Conservation (phyloP, 2,797 vertebrate genomes). For the Diceros bicornis region DNA sequence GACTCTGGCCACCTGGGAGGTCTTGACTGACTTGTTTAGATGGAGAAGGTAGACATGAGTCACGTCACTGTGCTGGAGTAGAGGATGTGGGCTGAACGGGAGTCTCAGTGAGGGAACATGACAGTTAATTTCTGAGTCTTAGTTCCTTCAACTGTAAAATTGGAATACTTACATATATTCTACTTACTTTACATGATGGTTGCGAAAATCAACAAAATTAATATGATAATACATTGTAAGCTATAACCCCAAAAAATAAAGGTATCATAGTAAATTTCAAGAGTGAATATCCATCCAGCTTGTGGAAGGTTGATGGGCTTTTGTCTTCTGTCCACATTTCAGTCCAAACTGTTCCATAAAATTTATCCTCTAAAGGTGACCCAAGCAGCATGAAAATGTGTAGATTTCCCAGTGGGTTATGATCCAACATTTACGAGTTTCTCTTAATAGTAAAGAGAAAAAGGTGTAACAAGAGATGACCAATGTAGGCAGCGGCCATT, state of each 20-base stretch:
- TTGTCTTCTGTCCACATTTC: not conserved
- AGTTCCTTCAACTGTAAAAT: not conserved
- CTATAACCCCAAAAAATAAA: not conserved
- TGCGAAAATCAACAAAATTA: not conserved
- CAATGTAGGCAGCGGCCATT: too few species aligned
- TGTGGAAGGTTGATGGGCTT: not conserved
- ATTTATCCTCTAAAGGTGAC: not conserved
- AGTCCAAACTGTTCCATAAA: not conserved
- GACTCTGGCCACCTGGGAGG: not conserved
- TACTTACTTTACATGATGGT: not conserved
- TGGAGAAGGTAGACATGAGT: not conserved
- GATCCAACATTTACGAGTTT: not conserved
- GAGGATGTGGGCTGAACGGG: not conserved
- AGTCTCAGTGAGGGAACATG: not conserved
- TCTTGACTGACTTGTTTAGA: not conserved
- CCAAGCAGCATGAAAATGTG: not conserved
- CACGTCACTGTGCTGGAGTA: not conserved
- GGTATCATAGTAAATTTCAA: not conserved
- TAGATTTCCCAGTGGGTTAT: not conserved
- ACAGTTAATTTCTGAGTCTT: not conserved
- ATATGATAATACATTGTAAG: not conserved
- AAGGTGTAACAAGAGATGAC: not conserved
- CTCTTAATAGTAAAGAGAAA: conserved; percentile 17
- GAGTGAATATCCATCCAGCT: not conserved
- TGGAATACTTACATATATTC: too few species aligned